Evolutionary conservation across 1,140 invertebrate genomes (phyloP).

Genomic region (Arctopsyche grandis): DNA sequence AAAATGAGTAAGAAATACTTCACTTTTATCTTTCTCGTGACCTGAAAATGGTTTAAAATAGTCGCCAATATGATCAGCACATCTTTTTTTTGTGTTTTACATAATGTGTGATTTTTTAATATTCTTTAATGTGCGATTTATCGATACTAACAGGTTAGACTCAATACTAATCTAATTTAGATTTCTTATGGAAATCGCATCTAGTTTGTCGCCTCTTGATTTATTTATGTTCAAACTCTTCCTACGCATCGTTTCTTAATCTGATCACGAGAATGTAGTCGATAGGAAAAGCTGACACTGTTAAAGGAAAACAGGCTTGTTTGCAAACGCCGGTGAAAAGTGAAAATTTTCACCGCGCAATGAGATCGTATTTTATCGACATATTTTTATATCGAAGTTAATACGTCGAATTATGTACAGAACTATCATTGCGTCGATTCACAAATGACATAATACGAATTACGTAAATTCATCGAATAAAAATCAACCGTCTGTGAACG

Average conservation of each 20-base stretch:
- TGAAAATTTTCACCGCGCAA: neutral
- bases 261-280: neutral
- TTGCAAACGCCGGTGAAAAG: neutral
- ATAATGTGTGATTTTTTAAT: no score
- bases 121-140: no score
- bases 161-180: neutral
- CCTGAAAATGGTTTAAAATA: no score
- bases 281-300: neutral
- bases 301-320: no score
- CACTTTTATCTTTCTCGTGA: no score
- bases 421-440: no score
- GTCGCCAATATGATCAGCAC: no score
- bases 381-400: no score
- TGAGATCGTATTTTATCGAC: no score
- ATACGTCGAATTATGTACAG: neutral
- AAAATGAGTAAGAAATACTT: no score
- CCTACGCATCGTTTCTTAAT: neutral
- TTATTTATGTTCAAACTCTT: neutral
- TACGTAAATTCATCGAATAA: neutral
- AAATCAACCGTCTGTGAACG: constrained; percentile 5
- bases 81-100: no score
- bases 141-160: no score
- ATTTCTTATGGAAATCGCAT: constrained; percentile 3
- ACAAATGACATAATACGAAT: neutral
- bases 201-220: neutral